Evolutionary conservation across 1,140 invertebrate genomes (phyloP), one percentile per base, ranked within the genome.

Genomic region (Formica selysi): DNA sequence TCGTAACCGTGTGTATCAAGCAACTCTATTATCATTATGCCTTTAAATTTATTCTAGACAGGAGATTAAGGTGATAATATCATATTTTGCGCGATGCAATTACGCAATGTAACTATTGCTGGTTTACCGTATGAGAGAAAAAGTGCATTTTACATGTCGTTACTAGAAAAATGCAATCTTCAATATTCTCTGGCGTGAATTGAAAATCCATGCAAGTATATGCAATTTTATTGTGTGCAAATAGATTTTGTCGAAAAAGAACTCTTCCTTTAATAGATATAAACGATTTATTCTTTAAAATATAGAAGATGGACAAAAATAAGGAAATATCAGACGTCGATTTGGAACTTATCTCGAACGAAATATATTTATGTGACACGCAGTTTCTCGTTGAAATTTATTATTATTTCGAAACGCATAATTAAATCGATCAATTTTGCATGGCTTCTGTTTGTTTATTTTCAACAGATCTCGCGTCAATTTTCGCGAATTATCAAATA

Each of bases 31-130:
- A 41, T 54, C 57, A 70, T 19, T 70, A 16, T 67, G 22, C n/a
- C 61, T 67, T 48, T 32, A 70, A 57, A 38, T 57, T 80, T 26
- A 70, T 41, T 70, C 68, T 41, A 16, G 8, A 54, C 10, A 70
- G 19, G 13, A 70, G 22, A 41, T 5, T 26, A 54, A 26, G 4
- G n/a, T 67, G 13, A 68, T 70, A 80, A 70, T 32, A 32, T 13
- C 36, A 3, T 70, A 68, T 70, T 79, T 57, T 0, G 38, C 16
- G 10, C 41, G n/a, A 79, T 54, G 54, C 22, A 7, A 5, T 59
- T 29, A 11, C n/a, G n/a, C 51, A 64, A 68, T 44, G 16, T 68
- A 68, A 44, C 59, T 41, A 3, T 16, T 62, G 19, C 26, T 74
- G 16, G 5, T 74, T 57, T 61, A 64, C 26, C 5, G 26, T 48